Evolutionary conservation across 30 jellyfish, hydroid and myxozoan species (phyloP).

Genomic region (Pseudorhiza aurosa): DNA sequence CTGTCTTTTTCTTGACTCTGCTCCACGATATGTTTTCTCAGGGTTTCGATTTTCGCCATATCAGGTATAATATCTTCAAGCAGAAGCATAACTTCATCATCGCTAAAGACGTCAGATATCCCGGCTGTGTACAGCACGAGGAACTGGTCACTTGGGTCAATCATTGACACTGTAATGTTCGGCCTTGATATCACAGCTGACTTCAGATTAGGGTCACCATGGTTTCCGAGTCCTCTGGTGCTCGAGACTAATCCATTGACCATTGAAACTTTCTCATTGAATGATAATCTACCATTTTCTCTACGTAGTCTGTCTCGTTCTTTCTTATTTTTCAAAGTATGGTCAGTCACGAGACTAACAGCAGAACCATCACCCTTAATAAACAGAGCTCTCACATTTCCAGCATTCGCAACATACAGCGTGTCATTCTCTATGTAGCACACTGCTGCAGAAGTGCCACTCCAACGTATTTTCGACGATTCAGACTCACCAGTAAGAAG

Average conservation of each 20-base stretch:
- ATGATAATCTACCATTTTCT: slow-evolving; percentile 25
- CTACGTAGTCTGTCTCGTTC: slow-evolving; percentile 47
- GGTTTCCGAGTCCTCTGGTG: slow-evolving; percentile 79
- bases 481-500: slow-evolving; percentile 53
- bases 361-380: slow-evolving; percentile 66
- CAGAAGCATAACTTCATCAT: slow-evolving; percentile 67
- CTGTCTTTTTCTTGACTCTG: background rate
- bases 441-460: slow-evolving; percentile 73
- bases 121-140: slow-evolving; percentile 48
- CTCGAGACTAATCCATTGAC: slow-evolving; percentile 57
- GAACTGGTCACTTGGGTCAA: slow-evolving; percentile 51
- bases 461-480: slow-evolving; percentile 60
- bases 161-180: background rate
- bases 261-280: background rate
- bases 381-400: slow-evolving; percentile 54
- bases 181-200: slow-evolving; percentile 39
- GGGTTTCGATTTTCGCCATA: slow-evolving; percentile 27
- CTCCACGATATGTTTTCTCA: slow-evolving; percentile 29
- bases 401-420: slow-evolving; percentile 56
- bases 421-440: slow-evolving; percentile 43
- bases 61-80: slow-evolving; percentile 76
- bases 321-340: slow-evolving; percentile 12
- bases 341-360: slow-evolving; percentile 34
- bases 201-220: slow-evolving; percentile 64
- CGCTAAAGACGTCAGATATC: slow-evolving; percentile 64